Evolutionary conservation across 2,113 vertebrate species (phyloP), one percentile per base, ranked within the genome.

Genomic region (Benitochromis conjunctus): DNA sequence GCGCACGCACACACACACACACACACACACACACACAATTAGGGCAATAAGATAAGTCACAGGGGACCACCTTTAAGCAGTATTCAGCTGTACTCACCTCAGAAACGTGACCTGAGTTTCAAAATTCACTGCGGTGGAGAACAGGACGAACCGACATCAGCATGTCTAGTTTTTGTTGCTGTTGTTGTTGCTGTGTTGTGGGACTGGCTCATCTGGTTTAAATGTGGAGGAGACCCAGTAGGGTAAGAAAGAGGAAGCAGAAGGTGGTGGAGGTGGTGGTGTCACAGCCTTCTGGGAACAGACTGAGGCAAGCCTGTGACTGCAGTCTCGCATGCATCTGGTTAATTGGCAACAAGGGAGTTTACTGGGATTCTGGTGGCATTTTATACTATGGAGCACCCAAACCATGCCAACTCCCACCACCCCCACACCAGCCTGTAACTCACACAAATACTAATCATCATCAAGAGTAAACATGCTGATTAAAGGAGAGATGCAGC

Each of bases 1-100:
- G 85, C 84, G 79, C 26, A 26, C 26, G 3, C 26, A 26, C 26
- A 26, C 26, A 26, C 26, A 26, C 26, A 26, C 26, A 26, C 26
- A 26, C 26, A 26, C 26, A 46, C 36, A 38, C 36, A 38, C 36
- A 38, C 36, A 38, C 36, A 38, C 36, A 38, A 58, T 85, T 16
- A 86, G 56, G n/a, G 24, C 66, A 62, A 85, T 88, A 82, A 66
- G 58, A 53, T 6, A 7, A 79, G 89, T 86, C 86, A 69, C 77
- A 19, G 55, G 79, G 36, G 80, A 78, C 7, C 56, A 51, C 21
- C 78, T 74, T 81, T n/a, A 66, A 58, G 51, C 71, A 58, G 41
- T 36, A 76, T 54, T 85, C 51, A 53, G 54, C 54, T 80, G 34
- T 16, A 29, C 51, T 80, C n/a, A 43, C 31, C 80, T 38, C 78